These are phyloP conservation scores for Daboia siamensis DNA, from an alignment of 2,113 vertebrate genomes.

Conservation along the genomic window DNA sequence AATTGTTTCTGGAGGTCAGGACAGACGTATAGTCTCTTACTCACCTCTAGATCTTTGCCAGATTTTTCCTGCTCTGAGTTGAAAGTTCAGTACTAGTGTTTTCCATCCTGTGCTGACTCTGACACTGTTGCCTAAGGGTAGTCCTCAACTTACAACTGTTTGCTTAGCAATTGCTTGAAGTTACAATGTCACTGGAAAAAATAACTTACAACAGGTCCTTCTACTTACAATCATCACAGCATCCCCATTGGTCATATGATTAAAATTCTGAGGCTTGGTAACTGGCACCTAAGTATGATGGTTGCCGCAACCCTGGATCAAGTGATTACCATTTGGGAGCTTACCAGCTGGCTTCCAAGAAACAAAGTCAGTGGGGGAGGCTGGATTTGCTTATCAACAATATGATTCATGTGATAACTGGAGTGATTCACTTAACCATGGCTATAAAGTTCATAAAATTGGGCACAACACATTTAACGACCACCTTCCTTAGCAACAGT, in stretches of 20 bases:
- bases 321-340: neutral
- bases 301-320: neutral
- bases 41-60: neutral
- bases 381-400: neutral
- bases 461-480: neutral
- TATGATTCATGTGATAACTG: neutral
- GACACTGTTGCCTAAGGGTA: neutral
- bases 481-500: neutral
- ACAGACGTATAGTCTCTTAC: neutral
- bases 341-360: neutral
- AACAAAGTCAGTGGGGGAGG: neutral
- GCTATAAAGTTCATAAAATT: neutral
- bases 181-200: neutral
- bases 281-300: neutral
- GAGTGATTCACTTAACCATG: neutral
- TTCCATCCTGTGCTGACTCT: neutral
- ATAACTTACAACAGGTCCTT: neutral
- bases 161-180: neutral
- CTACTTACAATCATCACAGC: neutral
- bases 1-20: neutral
- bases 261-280: neutral
- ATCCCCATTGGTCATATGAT: neutral
- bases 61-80: neutral
- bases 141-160: neutral
- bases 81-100: neutral